phyloP scores from a whole-genome alignment of 2,888 invertebrate genomes.

The Cephus pulcher region DNA sequence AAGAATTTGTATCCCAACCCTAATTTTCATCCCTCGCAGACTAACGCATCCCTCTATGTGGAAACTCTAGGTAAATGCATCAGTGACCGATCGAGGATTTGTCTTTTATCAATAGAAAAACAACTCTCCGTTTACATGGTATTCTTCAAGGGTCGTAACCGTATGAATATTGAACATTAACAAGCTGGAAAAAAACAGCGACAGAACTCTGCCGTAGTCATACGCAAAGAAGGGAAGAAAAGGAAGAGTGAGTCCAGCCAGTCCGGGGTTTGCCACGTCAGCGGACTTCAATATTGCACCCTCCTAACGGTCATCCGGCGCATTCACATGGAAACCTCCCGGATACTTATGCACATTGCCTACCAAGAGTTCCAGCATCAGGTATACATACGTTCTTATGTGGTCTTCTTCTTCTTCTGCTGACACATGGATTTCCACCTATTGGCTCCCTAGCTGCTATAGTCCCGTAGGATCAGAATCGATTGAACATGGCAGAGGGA shows the following conservation, averaged over 20 bases:
- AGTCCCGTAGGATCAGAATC: not conserved
- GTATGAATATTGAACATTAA: constrained; percentile 25
- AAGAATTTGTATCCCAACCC: not conserved
- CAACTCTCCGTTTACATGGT: not conserved
- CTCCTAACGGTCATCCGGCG: constrained; percentile 35
- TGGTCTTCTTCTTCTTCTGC: not conserved
- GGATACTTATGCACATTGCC: constrained; percentile 15
- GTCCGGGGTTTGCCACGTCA: constrained; percentile 32
- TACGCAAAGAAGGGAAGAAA: not conserved
- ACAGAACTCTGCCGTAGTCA: constrained; percentile 14
- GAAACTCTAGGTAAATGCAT: not conserved
- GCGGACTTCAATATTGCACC: constrained; percentile 37
- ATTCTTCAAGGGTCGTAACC: not conserved
- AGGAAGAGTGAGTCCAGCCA: constrained; percentile 2
- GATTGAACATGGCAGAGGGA: not conserved
- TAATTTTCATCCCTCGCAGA: not conserved
- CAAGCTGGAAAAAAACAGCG: constrained; percentile 18
- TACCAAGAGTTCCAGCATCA: not conserved
- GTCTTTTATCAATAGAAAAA: not conserved
- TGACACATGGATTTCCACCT: not conserved
- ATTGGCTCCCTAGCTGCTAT: not conserved
- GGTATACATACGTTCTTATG: constrained; percentile 7
- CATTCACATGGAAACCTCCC: constrained; percentile 28
- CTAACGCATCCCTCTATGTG: not conserved
- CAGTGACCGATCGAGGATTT: not conserved